phyloP scores from a whole-genome alignment of 2,888 invertebrate species.

The Chrysina gloriosa region DNA sequence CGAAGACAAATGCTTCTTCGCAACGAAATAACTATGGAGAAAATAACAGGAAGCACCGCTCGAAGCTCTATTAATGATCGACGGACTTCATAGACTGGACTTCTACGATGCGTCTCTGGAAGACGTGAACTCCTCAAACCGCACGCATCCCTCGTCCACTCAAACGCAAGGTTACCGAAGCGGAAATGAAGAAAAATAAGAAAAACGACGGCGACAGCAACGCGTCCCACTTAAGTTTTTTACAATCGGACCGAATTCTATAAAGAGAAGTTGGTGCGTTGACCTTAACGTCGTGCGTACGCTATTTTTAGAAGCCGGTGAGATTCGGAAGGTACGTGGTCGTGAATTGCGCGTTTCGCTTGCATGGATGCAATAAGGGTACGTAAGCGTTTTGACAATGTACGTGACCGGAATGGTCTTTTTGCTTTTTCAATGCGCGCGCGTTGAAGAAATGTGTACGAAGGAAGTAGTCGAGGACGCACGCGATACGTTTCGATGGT shows the following conservation, averaged over 20 bases:
- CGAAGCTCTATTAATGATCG: too few species aligned
- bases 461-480: background rate
- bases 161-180: slow-evolving; percentile 51
- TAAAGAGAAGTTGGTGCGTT: slow-evolving; percentile 21
- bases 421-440: background rate
- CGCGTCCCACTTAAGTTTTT: slow-evolving; percentile 20
- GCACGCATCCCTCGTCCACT: too few species aligned
- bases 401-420: background rate
- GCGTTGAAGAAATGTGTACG: background rate
- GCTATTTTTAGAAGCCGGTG: slow-evolving; percentile 35
- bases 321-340: slow-evolving; percentile 7
- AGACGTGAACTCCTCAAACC: background rate
- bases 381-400: background rate
- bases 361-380: slow-evolving; percentile 10
- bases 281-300: slow-evolving; percentile 33
- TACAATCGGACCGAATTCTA: slow-evolving; percentile 29
- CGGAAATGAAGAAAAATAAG: slow-evolving; percentile 52
- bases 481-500: too few species aligned
- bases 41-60: too few species aligned
- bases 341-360: slow-evolving; percentile 4
- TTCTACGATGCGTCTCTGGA: background rate
- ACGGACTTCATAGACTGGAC: too few species aligned
- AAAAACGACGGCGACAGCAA: slow-evolving; percentile 40
- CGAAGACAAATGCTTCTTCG: too few species aligned
- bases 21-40: too few species aligned